Percentiles rank a stretch among this genome's conserved stretches.
Conservation (phyloP, 1,140 invertebrate genomes). For the Drosophila rufa region DNA sequence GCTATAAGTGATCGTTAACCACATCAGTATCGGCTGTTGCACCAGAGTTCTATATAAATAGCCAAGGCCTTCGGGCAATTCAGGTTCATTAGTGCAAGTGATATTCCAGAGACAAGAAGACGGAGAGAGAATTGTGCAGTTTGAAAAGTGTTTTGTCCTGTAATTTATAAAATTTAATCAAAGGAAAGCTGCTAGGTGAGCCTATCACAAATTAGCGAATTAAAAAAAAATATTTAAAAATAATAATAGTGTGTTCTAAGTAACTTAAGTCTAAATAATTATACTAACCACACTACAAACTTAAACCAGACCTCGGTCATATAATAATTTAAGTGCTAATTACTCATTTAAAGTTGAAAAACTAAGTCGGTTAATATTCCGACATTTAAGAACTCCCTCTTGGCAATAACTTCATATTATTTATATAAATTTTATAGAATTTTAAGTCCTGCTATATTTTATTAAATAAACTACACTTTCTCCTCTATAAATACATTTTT, state of each 20-base stretch:
- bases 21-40: constrained; percentile 18
- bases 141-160: background rate
- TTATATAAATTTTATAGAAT: too few species aligned
- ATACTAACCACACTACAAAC: too few species aligned
- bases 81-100: constrained; percentile 40
- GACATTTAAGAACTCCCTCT: background rate
- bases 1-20: constrained; percentile 15
- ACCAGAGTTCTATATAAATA: constrained; percentile 29
- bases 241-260: too few species aligned
- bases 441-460: too few species aligned
- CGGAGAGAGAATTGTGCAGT: background rate
- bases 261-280: too few species aligned
- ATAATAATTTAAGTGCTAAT: too few species aligned
- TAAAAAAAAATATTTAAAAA: background rate
- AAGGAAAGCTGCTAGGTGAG: constrained; percentile 8
- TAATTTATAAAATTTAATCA: background rate
- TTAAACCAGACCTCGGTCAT: too few species aligned
- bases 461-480: too few species aligned
- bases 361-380: too few species aligned
- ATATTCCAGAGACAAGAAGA: constrained; percentile 8
- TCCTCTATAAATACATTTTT: background rate
- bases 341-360: too few species aligned
- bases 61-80: constrained; percentile 17
- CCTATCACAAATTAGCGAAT: too few species aligned
- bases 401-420: background rate